Conservation (phyloP, 2,797 vertebrate genomes). For the Platyrinchus mystaceus region DNA sequence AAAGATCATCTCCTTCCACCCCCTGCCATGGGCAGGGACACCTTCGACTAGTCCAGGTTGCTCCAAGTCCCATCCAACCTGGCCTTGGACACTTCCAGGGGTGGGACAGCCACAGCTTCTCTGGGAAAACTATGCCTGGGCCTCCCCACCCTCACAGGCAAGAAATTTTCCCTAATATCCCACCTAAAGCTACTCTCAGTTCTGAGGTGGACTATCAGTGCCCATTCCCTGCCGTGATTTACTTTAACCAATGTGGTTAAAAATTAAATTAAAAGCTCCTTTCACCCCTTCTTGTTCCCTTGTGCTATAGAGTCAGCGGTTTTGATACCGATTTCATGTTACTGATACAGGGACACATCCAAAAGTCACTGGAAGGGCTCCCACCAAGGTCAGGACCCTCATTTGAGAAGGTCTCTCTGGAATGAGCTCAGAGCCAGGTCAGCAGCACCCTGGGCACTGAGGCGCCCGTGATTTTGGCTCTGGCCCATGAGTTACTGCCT, state of each 20-base stretch:
- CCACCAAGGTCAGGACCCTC: neutral
- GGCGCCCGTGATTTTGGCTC: neutral
- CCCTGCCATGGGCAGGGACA: neutral
- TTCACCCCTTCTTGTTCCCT: neutral
- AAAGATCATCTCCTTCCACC: neutral
- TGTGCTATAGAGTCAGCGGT: neutral
- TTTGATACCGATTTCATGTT: rapidly evolving
- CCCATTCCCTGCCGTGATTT: rapidly evolving
- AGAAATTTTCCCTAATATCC: neutral
- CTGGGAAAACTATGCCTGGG: neutral
- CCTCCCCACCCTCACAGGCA: neutral
- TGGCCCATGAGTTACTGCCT: rapidly evolving
- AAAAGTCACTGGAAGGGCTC: neutral
- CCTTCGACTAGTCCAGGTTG: neutral
- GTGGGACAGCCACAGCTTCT: neutral
- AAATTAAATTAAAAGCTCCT: neutral
- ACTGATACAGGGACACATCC: neutral
- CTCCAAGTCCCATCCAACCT: neutral
- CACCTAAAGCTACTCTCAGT: neutral
- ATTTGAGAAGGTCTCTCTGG: neutral
- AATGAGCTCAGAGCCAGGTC: neutral
- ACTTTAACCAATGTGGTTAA: too few species aligned
- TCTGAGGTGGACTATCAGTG: neutral
- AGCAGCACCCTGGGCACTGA: neutral
- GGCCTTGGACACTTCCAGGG: neutral